phyloP scores from a whole-genome alignment of 2,888 invertebrate species.

The Heterodera filipjevi region DNA sequence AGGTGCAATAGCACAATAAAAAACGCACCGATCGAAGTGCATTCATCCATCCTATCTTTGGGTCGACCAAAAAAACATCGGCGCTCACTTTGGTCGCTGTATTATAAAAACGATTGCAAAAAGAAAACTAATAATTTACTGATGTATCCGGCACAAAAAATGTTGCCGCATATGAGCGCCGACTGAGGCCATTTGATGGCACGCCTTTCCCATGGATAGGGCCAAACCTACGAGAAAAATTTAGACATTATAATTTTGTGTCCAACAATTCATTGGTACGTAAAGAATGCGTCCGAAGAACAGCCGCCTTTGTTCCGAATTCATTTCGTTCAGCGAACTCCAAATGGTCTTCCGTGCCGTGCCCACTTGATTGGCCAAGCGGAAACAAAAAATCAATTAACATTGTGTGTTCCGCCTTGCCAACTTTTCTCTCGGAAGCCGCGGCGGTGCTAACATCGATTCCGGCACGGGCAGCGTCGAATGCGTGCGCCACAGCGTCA shows the following conservation, averaged over 20 bases:
- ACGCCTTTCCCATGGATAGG: not conserved
- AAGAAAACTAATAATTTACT: not conserved
- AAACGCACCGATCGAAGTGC: not conserved
- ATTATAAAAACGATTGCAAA: not conserved
- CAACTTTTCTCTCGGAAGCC: not conserved
- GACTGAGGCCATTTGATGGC: not conserved
- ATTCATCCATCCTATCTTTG: not conserved
- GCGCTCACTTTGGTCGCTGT: constrained; percentile 14
- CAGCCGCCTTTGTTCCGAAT: not conserved
- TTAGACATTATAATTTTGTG: not conserved
- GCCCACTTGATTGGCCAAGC: not conserved
- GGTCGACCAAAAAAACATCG: constrained; percentile 20
- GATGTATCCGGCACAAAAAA: constrained; percentile 7
- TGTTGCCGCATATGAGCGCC: not conserved
- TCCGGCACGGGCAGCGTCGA: constrained; percentile 22
- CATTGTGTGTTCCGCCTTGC: not conserved
- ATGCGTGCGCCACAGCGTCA: constrained; percentile 19
- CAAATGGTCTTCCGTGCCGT: not conserved
- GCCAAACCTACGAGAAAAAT: not conserved
- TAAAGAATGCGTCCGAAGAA: not conserved
- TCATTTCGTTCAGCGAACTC: constrained; percentile 1
- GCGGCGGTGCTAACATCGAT: constrained; percentile 3
- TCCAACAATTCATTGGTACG: not conserved
- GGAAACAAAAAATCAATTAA: not conserved
- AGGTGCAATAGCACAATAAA: no score